phyloP scores from a whole-genome alignment of 2,888 invertebrate species.

The Xestia rhomboidea region DNA sequence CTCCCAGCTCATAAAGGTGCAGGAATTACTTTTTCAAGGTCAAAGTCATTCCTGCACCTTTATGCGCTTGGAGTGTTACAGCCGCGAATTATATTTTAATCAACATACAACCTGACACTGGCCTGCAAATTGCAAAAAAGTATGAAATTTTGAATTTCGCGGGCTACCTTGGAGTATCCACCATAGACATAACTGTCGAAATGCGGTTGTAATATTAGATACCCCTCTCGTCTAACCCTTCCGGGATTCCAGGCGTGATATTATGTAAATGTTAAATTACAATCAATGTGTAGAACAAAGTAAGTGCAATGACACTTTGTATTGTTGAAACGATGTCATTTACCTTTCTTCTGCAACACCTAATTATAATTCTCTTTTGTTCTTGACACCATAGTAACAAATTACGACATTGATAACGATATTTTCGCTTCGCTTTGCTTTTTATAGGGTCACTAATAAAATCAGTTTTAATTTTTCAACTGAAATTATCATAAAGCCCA shows the following conservation, averaged over 20 bases:
- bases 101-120: no score
- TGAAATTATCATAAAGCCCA: background rate
- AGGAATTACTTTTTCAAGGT: no score
- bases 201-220: background rate
- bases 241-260: background rate
- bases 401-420: slow-evolving; percentile 1
- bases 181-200: background rate
- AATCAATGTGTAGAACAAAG: slow-evolving; percentile 14
- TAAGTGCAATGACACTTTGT: slow-evolving; percentile 11
- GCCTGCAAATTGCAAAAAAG: no score
- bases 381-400: background rate
- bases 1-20: no score
- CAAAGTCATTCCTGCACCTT: no score
- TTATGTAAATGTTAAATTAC: background rate
- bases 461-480: background rate
- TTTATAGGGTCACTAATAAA: background rate
- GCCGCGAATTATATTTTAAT: no score
- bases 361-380: slow-evolving; percentile 8
- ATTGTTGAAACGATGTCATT: slow-evolving; percentile 28
- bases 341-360: slow-evolving; percentile 7
- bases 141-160: no score
- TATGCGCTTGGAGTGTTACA: no score
- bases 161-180: no score
- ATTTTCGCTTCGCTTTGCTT: background rate
- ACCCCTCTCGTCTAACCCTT: background rate